Evolutionary conservation across 23 tunicate species (phyloP).

Genomic region (Halocynthia roretzi): DNA sequence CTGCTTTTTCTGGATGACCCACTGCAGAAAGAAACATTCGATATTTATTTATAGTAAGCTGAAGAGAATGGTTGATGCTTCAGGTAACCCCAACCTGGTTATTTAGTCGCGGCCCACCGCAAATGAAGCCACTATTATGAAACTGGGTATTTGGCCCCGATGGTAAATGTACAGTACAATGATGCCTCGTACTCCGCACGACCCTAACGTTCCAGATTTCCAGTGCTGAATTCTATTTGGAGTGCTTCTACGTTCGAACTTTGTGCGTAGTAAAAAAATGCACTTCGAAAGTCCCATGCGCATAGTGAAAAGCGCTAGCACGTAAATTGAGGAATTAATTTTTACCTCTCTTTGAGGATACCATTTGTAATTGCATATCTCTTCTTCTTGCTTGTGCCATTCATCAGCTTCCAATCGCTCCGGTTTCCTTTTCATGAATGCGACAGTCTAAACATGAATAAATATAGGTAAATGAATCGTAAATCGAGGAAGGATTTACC

Average conservation of each 20-base stretch:
- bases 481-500: no score
- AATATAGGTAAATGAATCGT: not conserved
- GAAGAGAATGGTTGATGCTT: no score
- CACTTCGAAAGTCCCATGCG: not conserved
- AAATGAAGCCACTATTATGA: no score
- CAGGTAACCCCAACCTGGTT: no score
- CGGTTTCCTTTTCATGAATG: conserved; percentile 30
- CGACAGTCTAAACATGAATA: conserved; percentile 47
- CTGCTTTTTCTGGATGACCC: not conserved
- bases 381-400: conserved; percentile 63
- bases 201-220: no score
- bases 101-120: no score
- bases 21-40: not conserved
- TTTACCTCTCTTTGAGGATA: conserved; percentile 61
- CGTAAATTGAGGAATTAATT: not conserved
- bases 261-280: not conserved
- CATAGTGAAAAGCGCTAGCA: not conserved
- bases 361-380: conserved; percentile 34
- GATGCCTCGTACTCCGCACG: no score
- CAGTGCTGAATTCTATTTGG: no score
- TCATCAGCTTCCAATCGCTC: conserved; percentile 27
- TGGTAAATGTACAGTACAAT: no score
- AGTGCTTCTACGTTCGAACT: no score
- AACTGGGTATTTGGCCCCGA: no score
- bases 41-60: no score